Evolutionary conservation across 2,888 invertebrate species (phyloP).

Genomic region (Carterocephalus palaemon): DNA sequence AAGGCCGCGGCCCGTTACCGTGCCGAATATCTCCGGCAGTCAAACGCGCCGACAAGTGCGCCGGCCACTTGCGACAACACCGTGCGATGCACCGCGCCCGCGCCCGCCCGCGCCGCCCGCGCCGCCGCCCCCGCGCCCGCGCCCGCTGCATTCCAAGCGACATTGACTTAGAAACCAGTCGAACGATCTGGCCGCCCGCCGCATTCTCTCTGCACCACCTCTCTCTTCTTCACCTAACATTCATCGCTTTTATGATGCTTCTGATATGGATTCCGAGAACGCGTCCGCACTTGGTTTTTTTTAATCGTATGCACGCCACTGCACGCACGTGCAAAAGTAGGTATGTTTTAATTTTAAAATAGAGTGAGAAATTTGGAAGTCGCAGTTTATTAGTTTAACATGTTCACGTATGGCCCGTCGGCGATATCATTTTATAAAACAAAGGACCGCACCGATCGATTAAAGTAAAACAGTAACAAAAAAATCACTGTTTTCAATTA

Average conservation of each 20-base stretch:
- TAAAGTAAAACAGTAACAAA: too few relatives aligned
- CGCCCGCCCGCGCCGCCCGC: conserved; percentile 42
- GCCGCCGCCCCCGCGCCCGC: conserved; percentile 35
- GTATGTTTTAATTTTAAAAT: conserved; percentile 12
- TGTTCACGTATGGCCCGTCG: too few relatives aligned
- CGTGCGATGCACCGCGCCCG: conserved; percentile 58
- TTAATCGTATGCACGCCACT: conserved; percentile 14
- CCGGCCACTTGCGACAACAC: conserved; percentile 75
- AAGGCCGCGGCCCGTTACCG: conserved; percentile 78
- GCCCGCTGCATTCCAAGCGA: conserved; percentile 70
- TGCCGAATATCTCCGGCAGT: conserved; percentile 77
- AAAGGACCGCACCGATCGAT: too few relatives aligned
- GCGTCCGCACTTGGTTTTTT: conserved; percentile 26
- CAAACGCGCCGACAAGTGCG: conserved; percentile 78
- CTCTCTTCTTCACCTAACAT: conserved; percentile 41
- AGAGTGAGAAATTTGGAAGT: too few relatives aligned
- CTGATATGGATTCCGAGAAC: conserved; percentile 35
- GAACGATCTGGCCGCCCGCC: conserved; percentile 57
- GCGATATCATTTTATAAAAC: too few relatives aligned
- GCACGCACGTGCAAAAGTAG: conserved; percentile 15
- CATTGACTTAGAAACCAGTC: conserved; percentile 76
- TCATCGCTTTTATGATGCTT: conserved; percentile 33
- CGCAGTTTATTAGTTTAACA: too few relatives aligned
- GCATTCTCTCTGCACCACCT: conserved; percentile 58
- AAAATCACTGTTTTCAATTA: too few relatives aligned